Evolutionary conservation across 2,888 invertebrate genomes (phyloP), one percentile per base, ranked within the genome.

Genomic region (Metalampra italica): DNA sequence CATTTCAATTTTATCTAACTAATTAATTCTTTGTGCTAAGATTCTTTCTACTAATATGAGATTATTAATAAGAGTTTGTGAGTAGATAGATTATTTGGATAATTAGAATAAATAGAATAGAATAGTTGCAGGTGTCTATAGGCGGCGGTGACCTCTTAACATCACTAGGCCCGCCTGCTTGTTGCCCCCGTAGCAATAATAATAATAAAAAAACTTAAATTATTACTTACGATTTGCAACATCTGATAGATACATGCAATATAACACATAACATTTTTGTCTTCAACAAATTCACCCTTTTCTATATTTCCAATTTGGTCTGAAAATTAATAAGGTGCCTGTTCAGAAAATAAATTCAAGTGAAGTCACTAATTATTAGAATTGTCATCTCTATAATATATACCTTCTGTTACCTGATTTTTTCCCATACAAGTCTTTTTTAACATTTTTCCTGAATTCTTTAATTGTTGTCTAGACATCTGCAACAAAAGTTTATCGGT

Each of bases 251-350:
- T 72, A 50, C 88, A 88, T 11, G 86, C 83, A 37, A 88, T 80
- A 55, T 86, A 88, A 50, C 88, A 88, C 88, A 86, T 88, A 0
- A 88, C 87, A 13, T 72, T 70, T 51, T 57, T 75, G 22, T 88
- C 78, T 62, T 88, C 85, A 32, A 85, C 58, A 50, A 88, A 88
- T 15, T 75, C 74, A 13, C 88, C 87, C 52, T 86, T 78, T 8
- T 81, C 82, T 49, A 88, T 85, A 9, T 66, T 70, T 3, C 73
- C 75, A 8, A 88, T 62, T 66, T 79, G 67, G 49, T 84, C 88
- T 88, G 71, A 12, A 74, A 75, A 50, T 29, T 34, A 32, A 49
- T 42, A 34, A n/a, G n/a, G n/a, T 34, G 22, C 29, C 22, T 41
- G 15, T 30, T 39, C 9, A 37, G 36, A n/a, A 3, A 37, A 37